Conservation (phyloP, 30 jellyfish, hydroid and myxozoan genomes). For the Hydra vulgaris region DNA sequence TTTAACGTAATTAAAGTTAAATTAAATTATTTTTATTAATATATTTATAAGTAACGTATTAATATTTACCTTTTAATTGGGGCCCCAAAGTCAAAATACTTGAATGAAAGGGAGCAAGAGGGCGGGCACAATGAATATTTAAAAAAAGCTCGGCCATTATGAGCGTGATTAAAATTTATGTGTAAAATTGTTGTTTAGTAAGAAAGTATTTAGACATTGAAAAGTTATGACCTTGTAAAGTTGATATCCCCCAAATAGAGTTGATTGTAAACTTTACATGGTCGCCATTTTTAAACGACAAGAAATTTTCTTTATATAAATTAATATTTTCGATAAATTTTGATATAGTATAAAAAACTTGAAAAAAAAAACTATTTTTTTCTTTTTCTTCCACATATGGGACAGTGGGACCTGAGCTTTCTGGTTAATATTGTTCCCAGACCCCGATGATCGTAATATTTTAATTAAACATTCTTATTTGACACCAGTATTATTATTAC, state of each 20-base stretch:
- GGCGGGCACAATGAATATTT: not conserved
- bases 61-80: too few relatives aligned
- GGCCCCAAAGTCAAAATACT: too few relatives aligned
- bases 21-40: too few relatives aligned
- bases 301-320: not conserved
- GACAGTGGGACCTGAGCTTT: not conserved
- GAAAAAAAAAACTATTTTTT: too few relatives aligned
- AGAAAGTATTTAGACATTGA: not conserved
- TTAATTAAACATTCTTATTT: not conserved
- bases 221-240: not conserved
- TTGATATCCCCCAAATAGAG: not conserved
- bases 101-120: not conserved
- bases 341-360: not conserved
- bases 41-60: too few relatives aligned
- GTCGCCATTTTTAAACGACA: not conserved
- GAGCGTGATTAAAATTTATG: not conserved
- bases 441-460: too few relatives aligned
- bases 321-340: not conserved
- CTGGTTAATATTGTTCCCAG: not conserved
- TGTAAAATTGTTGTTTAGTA: not conserved
- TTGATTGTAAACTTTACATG: not conserved
- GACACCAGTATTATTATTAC: not conserved
- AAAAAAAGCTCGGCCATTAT: not conserved
- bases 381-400: not conserved
- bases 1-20: too few relatives aligned